These are phyloP conservation scores for Cryptotis parvus DNA, from an alignment of 2,113 vertebrate genomes.

Conservation along the genomic window DNA sequence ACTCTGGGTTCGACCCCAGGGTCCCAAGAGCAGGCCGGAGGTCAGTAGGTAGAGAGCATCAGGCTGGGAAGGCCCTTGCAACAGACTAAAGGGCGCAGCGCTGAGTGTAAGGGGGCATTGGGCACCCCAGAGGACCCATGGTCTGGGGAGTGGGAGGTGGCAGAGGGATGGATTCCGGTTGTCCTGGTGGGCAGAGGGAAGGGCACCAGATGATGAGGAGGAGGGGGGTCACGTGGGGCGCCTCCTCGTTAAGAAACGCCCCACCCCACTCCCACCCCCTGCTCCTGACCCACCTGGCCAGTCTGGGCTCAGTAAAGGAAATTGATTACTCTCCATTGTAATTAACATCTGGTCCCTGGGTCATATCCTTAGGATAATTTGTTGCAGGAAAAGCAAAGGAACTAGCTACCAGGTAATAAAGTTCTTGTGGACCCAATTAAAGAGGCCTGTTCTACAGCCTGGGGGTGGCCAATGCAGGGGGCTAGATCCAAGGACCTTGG, in stretches of 20 bases:
- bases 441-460: constrained; percentile 73
- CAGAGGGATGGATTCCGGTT: background rate
- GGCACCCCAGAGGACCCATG: no score
- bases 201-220: background rate
- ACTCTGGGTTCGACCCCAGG: no score
- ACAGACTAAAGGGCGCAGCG: no score
- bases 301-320: constrained; percentile 90
- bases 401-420: constrained; percentile 87
- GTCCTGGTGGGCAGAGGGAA: background rate
- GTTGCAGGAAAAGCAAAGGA: constrained; percentile 87
- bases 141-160: no score
- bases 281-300: constrained; percentile 87
- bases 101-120: no score
- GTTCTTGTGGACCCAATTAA: constrained; percentile 88
- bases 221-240: constrained; percentile 73
- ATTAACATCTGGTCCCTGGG: constrained; percentile 91
- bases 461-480: constrained; percentile 10
- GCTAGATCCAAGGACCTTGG: background rate
- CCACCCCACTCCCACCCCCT: constrained; percentile 77
- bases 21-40: no score
- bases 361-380: constrained; percentile 92
- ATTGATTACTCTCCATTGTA: constrained; percentile 92
- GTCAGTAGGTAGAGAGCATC: no score
- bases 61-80: no score
- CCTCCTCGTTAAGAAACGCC: constrained; percentile 86